Evolutionary conservation across 2,113 vertebrate genomes (phyloP), one percentile per base, ranked within the genome.

Genomic region (Martes martes): DNA sequence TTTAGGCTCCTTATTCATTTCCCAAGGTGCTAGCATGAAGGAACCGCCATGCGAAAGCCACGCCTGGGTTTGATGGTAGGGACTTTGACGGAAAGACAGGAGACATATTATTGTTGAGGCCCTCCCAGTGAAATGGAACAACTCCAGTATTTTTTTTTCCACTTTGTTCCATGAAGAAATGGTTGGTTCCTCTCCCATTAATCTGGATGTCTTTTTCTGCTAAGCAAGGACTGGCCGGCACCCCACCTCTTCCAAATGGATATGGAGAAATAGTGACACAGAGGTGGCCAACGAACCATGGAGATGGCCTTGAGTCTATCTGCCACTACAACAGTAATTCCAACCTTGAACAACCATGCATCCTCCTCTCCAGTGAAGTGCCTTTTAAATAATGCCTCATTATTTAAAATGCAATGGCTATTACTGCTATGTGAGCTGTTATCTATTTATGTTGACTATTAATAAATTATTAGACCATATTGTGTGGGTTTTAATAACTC

Each of bases 391-490:
- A 94, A 95, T 71, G 61, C 21, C 97, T 95, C 89, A 76, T 95
- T 97, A 93, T 92, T 97, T 93, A 94, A 94, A 57, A 89, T 36
- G 85, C 95, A 94, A 14, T 84, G 85, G 94, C 91, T 84, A 65
- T 93, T 94, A 94, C 24, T 61, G 83, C 81, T 89, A 11, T 97
- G 96, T 92, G 97, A 97, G 97, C 93, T 89, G 88, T 97, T 98
- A 96, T 97, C 97, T 98, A 93, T 97, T 98, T 97, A 97, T 96
- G 97, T 97, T 98, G 96, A 98, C 91, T 97, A 97, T 98, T 98
- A 98, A 98, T 98, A 98, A 97, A 98, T 97, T 96, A 98, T 98
- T 96, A 98, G 98, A 83, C 96, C 97, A 96, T 98, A 97, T 97
- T 95, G 87, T 96, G 94, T 97, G 96, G 96, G 93, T 97, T 98